Evolutionary conservation across 2,113 vertebrate species (phyloP).

Genomic region (Aegotheles bennettii): DNA sequence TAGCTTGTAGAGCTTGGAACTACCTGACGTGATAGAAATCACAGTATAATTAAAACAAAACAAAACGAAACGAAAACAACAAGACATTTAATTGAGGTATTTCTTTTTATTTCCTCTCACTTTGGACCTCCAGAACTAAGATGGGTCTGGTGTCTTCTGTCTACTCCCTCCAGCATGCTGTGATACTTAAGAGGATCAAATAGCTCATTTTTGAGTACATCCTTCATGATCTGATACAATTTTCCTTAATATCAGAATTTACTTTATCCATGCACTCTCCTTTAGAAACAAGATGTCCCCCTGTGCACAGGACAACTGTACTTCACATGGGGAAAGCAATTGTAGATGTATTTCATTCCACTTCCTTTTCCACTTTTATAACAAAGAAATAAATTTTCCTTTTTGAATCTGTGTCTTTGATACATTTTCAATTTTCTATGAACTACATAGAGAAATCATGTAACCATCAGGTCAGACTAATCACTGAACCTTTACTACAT

Average conservation of each 20-base stretch:
- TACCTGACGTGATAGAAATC: not conserved
- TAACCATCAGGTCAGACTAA: no score
- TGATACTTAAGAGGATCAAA: not conserved
- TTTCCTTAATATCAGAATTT: not conserved
- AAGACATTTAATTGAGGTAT: not conserved
- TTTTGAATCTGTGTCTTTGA: no score
- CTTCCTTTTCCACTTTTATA: no score
- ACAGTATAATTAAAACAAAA: not conserved
- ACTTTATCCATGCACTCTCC: accelerated
- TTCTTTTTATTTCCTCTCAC: not conserved
- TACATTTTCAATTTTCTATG: no score
- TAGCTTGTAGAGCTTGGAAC: not conserved
- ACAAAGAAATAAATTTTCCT: no score
- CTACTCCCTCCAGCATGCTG: not conserved
- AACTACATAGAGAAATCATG: no score
- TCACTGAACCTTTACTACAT: no score
- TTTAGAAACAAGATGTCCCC: not conserved
- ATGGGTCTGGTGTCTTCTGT: not conserved
- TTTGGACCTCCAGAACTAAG: not conserved
- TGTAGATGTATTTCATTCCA: not conserved
- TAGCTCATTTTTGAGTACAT: not conserved
- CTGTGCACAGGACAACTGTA: not conserved
- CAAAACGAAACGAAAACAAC: not conserved
- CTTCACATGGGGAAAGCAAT: not conserved
- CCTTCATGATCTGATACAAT: not conserved